A percentile compares a stretch with the other conserved stretches of the same genome.
Conservation (phyloP, 2,797 vertebrate species). For the Myotis vivesi region DNA sequence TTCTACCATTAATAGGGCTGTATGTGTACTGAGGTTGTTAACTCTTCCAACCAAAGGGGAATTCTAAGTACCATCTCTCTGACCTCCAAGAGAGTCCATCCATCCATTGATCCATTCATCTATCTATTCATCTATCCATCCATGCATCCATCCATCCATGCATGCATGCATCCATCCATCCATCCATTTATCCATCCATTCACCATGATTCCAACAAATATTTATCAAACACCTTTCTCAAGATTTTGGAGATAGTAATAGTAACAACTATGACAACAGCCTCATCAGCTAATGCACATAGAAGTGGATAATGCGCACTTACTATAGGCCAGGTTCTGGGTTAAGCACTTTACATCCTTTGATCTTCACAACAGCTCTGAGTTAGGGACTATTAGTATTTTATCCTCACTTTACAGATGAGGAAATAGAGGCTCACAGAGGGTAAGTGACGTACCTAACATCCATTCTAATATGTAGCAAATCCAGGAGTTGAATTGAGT, state of each 20-base stretch:
- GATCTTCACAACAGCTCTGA: background rate
- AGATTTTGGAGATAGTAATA: background rate
- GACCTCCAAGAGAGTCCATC: background rate
- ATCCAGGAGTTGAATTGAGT: background rate
- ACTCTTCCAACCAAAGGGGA: background rate
- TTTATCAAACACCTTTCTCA: conserved; percentile 9
- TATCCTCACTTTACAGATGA: background rate
- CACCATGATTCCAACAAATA: background rate
- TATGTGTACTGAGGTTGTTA: background rate
- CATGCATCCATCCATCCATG: background rate
- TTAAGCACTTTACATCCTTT: background rate
- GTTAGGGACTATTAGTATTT: background rate
- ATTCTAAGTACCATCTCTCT: background rate
- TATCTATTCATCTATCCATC: too few species aligned
- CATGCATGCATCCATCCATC: too few species aligned
- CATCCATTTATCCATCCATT: background rate
- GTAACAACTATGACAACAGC: background rate
- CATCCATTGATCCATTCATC: background rate
- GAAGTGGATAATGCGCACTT: background rate
- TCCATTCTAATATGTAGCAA: background rate
- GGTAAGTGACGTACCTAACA: background rate
- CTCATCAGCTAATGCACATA: background rate
- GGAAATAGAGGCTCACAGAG: background rate
- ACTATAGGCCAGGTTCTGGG: background rate
- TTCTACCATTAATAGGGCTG: background rate